These are phyloP conservation scores for Rotaria socialis DNA, from an alignment of 2,888 invertebrate species.

Conservation along the genomic window DNA sequence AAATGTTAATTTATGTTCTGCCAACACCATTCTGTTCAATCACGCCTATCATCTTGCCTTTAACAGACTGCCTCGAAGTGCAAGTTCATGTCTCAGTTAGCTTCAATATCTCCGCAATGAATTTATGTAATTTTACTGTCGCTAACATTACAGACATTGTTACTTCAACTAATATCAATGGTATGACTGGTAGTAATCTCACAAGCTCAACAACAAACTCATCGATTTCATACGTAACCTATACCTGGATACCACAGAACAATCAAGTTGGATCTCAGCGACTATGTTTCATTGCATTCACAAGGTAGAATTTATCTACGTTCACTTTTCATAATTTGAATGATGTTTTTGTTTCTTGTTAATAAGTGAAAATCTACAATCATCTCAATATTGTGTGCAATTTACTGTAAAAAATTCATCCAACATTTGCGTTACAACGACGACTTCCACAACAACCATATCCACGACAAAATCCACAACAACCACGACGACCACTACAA, in stretches of 20 bases:
- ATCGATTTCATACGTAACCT: background rate
- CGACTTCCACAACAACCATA: background rate
- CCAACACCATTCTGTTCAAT: background rate
- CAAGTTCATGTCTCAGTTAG: background rate
- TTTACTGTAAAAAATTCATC: background rate
- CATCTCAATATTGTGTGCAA: background rate
- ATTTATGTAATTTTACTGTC: background rate
- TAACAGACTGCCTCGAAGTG: background rate
- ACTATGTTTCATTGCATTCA: background rate
- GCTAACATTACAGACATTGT: background rate
- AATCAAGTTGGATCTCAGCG: background rate
- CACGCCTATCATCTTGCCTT: background rate
- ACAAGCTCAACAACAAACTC: background rate
- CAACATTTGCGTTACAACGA: background rate
- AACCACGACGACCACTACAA: too few relatives aligned
- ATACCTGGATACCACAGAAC: background rate
- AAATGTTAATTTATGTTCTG: background rate
- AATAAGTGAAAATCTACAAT: background rate
- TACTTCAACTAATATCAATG: background rate
- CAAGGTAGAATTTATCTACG: background rate
- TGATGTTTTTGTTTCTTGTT: background rate
- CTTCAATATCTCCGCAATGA: background rate
- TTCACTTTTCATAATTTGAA: background rate
- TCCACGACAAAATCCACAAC: background rate
- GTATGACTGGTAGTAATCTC: background rate